A percentile compares a stretch with the other conserved stretches of the same genome.
These are phyloP conservation scores for Etheostoma nigrum DNA, from an alignment of 2,797 vertebrate genomes.

Conservation along the genomic window DNA sequence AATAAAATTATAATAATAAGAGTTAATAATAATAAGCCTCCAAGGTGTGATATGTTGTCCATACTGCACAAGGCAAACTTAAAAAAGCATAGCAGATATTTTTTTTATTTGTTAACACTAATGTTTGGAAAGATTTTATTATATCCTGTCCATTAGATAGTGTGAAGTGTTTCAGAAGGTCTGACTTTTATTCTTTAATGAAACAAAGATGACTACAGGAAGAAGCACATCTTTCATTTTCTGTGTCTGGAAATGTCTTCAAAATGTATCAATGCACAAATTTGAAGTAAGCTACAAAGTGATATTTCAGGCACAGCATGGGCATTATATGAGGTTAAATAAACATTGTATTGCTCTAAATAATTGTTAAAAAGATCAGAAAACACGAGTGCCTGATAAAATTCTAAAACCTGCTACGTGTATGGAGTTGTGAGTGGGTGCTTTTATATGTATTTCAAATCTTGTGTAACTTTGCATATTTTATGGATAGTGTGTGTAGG, in stretches of 20 bases:
- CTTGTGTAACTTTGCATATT: conserved; percentile 41
- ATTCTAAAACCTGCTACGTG: neutral
- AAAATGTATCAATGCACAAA: neutral
- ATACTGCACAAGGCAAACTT: neutral
- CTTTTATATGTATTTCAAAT: conserved; percentile 15
- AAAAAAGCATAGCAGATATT: neutral
- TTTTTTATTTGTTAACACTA: neutral
- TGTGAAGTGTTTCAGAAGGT: neutral
- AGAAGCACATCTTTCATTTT: neutral
- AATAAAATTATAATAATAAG: neutral
- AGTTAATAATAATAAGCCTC: neutral
- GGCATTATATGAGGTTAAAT: neutral
- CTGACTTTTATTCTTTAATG: neutral
- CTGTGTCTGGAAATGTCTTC: neutral
- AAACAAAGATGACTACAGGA: neutral
- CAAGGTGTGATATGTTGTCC: neutral
- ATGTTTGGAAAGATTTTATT: too few relatives aligned
- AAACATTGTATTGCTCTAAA: neutral
- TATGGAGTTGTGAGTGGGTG: conserved; percentile 28
- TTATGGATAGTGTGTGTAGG: conserved; percentile 35
- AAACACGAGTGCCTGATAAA: neutral
- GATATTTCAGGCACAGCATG: neutral
- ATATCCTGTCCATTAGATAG: neutral
- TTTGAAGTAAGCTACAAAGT: neutral
- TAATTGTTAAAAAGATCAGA: neutral